Evolutionary conservation across 2,888 invertebrate species (phyloP).

Genomic region (Ormyrus rosae): DNA sequence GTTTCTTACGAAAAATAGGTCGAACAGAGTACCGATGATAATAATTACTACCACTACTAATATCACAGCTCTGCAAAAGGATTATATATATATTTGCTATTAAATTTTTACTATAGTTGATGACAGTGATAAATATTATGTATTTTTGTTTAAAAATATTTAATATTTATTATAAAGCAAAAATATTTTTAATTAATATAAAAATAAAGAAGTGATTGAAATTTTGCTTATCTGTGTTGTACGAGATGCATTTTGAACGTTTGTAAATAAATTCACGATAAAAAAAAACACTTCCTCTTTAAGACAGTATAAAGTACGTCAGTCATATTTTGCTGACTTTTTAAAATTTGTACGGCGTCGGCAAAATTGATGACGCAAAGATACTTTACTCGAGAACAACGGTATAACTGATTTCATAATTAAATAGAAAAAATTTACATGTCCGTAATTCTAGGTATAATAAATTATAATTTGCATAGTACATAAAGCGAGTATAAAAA

Average conservation of each 20-base stretch:
- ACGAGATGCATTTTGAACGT: constrained; percentile 13
- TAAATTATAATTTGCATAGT: too few species aligned
- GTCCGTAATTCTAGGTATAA: too few species aligned
- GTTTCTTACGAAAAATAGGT: constrained; percentile 62
- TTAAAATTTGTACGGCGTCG: constrained; percentile 12
- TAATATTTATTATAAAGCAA: too few species aligned
- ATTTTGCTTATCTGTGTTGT: too few species aligned
- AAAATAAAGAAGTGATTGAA: too few species aligned
- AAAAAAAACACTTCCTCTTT: constrained; percentile 1
- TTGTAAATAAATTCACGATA: constrained; percentile 15
- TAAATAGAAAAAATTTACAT: constrained; percentile 12
- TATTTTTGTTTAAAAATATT: too few species aligned
- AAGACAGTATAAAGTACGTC: constrained; percentile 4
- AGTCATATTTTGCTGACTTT: constrained; percentile 30
- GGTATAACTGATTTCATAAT: constrained; percentile 29
- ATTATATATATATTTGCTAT: too few species aligned
- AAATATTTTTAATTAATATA: too few species aligned
- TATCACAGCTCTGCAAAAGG: constrained; percentile 65
- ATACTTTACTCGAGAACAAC: not conserved
- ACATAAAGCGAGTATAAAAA: not conserved
- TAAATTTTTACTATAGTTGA: too few species aligned
- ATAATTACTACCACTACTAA: constrained; percentile 63
- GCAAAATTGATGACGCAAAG: constrained; percentile 24
- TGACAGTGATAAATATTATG: too few species aligned
- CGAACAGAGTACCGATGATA: constrained; percentile 66